Base-by-base conservation (phyloP, 2,888 invertebrate species). In the Malthinus seriepunctatus region DNA sequence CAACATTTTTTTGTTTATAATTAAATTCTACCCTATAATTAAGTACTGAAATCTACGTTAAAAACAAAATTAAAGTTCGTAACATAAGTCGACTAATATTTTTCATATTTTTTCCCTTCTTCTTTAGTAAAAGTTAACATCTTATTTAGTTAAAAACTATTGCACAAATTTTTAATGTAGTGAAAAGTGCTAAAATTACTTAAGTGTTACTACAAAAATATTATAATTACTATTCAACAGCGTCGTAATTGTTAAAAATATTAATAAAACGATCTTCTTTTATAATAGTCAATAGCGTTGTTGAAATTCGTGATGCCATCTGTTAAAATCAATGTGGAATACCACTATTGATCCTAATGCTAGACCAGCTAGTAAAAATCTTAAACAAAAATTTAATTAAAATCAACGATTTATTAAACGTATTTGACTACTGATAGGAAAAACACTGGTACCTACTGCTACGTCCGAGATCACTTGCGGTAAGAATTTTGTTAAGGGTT, bases 321-420 rank as follows among this genome's bases (percentile, higher is more conserved):
- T 86, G 81, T 99, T 99, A 84, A 99, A 99, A 81, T 99, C 98
- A 79, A 99, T 97, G 83, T 99, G 97, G 83, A 98, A 98, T 72
- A 99, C 97, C 62, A 99, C 95, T 69, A 99, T 90, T 51, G 98
- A 97, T 51, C 99, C 99, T 69, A 97, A 95, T 56, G 97, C 95
- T 56, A 99, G 83, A 52, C 99, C 99, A 70, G 97, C 97, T 73
- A 99, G 83, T 69, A 99, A 85, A 83, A 97, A 98, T 79, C 97
- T 97, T 81, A 65, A 64, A 71, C 60, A 50, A 10, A 14, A 2
- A 23, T 39, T 10, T n/a, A 23, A 23, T 23, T 23, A 23, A 23
- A 23, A 3, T 5, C 23, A 23, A 23, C 5, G 3, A 23, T 23
- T 23, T 23, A 23, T 23, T 23, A 5, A 5, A 23, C 23, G 23